Base-by-base conservation (phyloP, 2,113 vertebrate species). In the Corythaixoides concolor region DNA sequence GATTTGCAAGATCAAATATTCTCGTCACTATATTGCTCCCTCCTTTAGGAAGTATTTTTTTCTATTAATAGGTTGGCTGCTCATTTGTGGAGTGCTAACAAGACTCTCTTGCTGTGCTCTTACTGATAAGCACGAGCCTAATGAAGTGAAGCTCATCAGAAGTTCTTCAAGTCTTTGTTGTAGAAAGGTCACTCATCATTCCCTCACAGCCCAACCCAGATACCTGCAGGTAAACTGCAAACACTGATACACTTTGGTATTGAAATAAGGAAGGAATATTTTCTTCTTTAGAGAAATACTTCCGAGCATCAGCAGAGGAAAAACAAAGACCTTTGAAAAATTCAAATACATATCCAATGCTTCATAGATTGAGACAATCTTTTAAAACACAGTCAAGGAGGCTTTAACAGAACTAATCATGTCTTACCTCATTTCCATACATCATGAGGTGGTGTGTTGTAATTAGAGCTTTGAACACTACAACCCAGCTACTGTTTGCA, bases 391-490 rank as follows among this genome's bases (percentile, higher is more conserved):
- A 41, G 37, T 32, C 52, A 70, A 52, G 27, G 26, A 92, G 19
- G 27, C 21, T 79, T 88, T 53, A 84, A 66, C 7, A 82, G 41
- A 92, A 79, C 1, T 2, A 68, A 94, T 52, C 3, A 52, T 26
- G 19, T 50, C 98, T 99, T 97, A 99, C 99, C 99, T 99, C 99
- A 21, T 99, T 99, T 96, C 99, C 99, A 83, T 99, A 99, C 98
- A 99, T 99, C 99, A 99, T 99, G 97, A 99, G 99, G 97, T 99
- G 99, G 98, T 99, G 99, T 53, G 98, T 99, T 97, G 99, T 99
- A 97, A 99, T 98, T 97, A 99, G 99, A 96, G 99, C 99, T 98
- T 99, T 99, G 97, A 99, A 99, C 84, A 99, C 99, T 97, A 99
- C 99, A 84, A 99, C 99, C 99, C 99, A 99, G 98, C 98, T 99